Evolutionary conservation across 2,113 vertebrate species (phyloP), one percentile per base, ranked within the genome.

Genomic region (Triplophysa siluroides): DNA sequence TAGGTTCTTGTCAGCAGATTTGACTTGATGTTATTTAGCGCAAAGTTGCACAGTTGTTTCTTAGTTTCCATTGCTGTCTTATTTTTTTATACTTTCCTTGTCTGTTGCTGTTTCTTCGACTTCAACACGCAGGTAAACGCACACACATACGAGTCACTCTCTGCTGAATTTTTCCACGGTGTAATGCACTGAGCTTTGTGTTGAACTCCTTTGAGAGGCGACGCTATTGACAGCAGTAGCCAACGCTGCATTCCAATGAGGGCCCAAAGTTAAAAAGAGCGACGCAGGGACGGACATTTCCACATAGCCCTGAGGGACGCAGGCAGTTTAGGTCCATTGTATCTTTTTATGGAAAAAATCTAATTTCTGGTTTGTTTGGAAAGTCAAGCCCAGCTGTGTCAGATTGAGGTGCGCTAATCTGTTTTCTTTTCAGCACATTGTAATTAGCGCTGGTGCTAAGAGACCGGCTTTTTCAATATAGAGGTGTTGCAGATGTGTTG

Each of bases 51-150:
- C 54, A 66, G 58, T 61, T 65, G 38, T 50, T 56, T 47, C 61
- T 61, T 71, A 68, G 60, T 43, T 60, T 74, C 76, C 56, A 10
- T 58, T 78, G 76, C 45, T 72, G 67, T 79, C 76, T 9, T 85
- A 78, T 87, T 19, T 75, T 86, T 81, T 86, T 79, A n/a, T n/a
- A 77, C 73, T 85, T 69, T 68, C 52, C 45, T 45, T n/a, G 13
- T 62, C 33, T 19, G 38, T 41, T 56, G 38, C 14, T n/a, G 45
- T 26, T 75, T 62, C 21, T 74, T 75, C 23, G 8, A 16, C 62
- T 12, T 64, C 11, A 19, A 63, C 5, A 62, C 1, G 6, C 73
- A 75, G 56, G 58, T 63, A 43, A 23, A 43, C 2, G n/a, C n/a
- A 2, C 33, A 60, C 41, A 73, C 52, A 23, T 60, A 60, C 26